Evolutionary conservation across 2,888 invertebrate species (phyloP).

Genomic region (Drosophila antonietae): DNA sequence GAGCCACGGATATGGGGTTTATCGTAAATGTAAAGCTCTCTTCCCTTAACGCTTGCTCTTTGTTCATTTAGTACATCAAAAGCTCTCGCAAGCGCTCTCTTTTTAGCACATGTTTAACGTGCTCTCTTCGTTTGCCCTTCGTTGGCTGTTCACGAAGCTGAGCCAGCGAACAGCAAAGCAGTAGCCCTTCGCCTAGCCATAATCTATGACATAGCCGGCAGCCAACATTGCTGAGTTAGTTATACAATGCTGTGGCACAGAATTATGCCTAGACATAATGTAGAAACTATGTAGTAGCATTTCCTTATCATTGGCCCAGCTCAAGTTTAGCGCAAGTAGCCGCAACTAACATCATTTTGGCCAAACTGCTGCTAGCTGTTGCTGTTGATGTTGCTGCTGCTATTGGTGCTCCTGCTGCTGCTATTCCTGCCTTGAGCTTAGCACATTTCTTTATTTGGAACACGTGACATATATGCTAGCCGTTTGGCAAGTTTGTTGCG

Average conservation of each 20-base stretch:
- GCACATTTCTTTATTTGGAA: conserved; percentile 46
- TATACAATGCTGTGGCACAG: conserved; percentile 39
- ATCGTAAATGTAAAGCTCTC: conserved; percentile 46
- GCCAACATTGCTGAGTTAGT: conserved; percentile 17
- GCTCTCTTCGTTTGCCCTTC: conserved; percentile 12
- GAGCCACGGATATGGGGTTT: background rate
- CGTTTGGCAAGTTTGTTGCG: conserved; percentile 22
- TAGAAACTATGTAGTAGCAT: conserved; percentile 59
- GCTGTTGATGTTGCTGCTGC: conserved; percentile 10
- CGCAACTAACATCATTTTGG: conserved; percentile 22
- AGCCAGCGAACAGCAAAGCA: conserved; percentile 47
- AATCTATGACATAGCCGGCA: conserved; percentile 21
- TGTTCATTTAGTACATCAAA: conserved; percentile 60
- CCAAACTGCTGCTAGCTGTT: conserved; percentile 3
- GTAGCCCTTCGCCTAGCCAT: conserved; percentile 54
- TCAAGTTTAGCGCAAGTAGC: conserved; percentile 12
- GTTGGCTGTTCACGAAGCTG: conserved; percentile 19
- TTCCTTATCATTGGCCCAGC: conserved; percentile 14
- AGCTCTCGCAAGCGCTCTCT: conserved; percentile 44
- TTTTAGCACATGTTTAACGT: background rate
- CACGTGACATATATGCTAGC: conserved; percentile 54
- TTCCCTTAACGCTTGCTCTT: conserved; percentile 51
- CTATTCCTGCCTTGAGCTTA: conserved; percentile 17
- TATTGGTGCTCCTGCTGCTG: background rate
- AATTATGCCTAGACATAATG: conserved; percentile 68